Evolutionary conservation across 1,140 invertebrate species (phyloP), one percentile per base, ranked within the genome.

Genomic region (Drosophila triauraria): DNA sequence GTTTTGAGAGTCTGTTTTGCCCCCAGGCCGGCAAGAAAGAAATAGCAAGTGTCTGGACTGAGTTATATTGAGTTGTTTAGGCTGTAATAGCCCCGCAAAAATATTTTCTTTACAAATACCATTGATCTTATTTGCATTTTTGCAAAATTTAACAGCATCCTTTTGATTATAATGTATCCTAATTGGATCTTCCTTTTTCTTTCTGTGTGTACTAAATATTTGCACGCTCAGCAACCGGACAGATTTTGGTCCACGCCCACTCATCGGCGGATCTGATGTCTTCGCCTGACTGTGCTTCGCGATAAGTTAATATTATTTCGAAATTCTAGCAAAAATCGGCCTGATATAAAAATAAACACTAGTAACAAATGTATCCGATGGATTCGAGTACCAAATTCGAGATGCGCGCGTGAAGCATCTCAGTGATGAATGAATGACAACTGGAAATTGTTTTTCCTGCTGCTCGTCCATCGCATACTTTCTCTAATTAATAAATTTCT

Each of bases 381-480:
- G 78, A 65, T 62, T 44, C 69, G 35, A 60, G 65, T 43, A 47
- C 57, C 51, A 23, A 43, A 54, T 51, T 44, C 42, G 67, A 48
- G 67, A 35, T 69, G 54, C 63, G 56, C 40, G 23, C 20, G 13
- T 43, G 42, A 38, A 51, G 38, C 42, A 30, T 32, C 38, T 25
- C 15, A 10, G 64, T 72, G 84, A 86, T 86, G 83, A 86, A 88
- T 86, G 84, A 88, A 86, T 70, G 83, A 88, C 83, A 86, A 88
- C 84, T 86, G 83, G 57, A 88, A 74, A 64, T 54, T 25, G 64
- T 42, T 40, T 72, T 40, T 75, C 51, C 64, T 67, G 75, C 64
- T 35, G 12, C 15, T 47, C 43, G 32, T 4, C 44, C 48, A 58
- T 48, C 15, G 32, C 65, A 42, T 59, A 35, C 42, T 59, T 47